A percentile compares a stretch with the other conserved stretches of the same genome.
Conservation (phyloP, 2,797 vertebrate species). For the Protonibea diacanthus region DNA sequence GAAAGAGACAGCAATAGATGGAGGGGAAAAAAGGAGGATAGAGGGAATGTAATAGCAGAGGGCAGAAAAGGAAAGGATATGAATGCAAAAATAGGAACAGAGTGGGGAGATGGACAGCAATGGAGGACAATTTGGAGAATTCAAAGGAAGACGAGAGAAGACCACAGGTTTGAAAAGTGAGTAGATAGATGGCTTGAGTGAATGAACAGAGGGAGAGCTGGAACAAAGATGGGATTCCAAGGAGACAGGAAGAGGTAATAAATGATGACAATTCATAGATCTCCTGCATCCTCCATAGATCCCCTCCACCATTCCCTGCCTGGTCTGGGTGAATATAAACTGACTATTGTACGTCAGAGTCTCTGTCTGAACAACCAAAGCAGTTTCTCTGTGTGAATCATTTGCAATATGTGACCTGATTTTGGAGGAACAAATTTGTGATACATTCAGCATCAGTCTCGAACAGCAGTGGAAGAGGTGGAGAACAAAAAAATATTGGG, state of each 20-base stretch:
- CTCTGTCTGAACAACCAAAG: slow-evolving; percentile 22
- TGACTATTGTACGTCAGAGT: slow-evolving; percentile 37
- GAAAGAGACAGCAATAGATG: slow-evolving; percentile 27
- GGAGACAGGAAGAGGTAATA: slow-evolving; percentile 38
- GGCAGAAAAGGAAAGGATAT: slow-evolving; percentile 9
- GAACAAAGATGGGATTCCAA: slow-evolving; percentile 10
- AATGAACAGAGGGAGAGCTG: not conserved
- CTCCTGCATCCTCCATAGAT: slow-evolving; percentile 51
- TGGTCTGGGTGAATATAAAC: slow-evolving; percentile 31
- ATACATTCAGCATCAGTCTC: not conserved
- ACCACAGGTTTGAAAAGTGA: slow-evolving; percentile 12
- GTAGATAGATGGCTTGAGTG: slow-evolving; percentile 13
- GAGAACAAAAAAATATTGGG: not conserved
- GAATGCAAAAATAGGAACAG: slow-evolving; percentile 35
- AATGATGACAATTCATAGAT: slow-evolving; percentile 72
- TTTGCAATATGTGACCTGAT: slow-evolving; percentile 9
- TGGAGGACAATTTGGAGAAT: slow-evolving; percentile 9
- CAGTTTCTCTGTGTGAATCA: slow-evolving; percentile 17
- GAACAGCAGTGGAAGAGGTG: not conserved
- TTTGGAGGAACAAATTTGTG: not conserved
- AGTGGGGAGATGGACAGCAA: slow-evolving; percentile 26
- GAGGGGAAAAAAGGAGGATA: slow-evolving; percentile 25
- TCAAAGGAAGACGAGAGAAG: slow-evolving; percentile 16
- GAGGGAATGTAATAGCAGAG: slow-evolving; percentile 15
- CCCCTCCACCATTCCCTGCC: slow-evolving; percentile 58